Conservation (phyloP, 2,113 vertebrate genomes). For the Parotia lawesii region DNA sequence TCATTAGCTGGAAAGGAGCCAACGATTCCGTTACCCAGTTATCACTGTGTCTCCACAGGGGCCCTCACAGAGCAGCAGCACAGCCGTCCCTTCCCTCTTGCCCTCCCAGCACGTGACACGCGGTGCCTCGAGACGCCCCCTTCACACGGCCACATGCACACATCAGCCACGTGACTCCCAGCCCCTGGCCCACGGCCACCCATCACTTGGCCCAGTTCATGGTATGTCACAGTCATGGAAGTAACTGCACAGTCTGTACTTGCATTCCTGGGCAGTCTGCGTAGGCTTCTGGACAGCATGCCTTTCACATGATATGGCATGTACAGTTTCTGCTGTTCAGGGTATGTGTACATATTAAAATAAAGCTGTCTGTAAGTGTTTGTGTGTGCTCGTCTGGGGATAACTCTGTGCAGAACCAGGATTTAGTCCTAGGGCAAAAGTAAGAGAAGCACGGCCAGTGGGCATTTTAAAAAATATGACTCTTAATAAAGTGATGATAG, state of each 20-base stretch:
- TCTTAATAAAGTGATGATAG: constrained; percentile 39
- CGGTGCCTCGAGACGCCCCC: not conserved
- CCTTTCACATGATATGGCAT: not conserved
- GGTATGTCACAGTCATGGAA: not conserved
- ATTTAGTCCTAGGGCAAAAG: not conserved
- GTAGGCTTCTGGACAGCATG: not conserved
- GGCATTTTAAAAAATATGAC: not conserved
- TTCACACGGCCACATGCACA: rapidly evolving
- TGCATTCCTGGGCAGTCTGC: not conserved
- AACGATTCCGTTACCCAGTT: not conserved
- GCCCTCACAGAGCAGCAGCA: not conserved
- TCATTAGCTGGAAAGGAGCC: not conserved
- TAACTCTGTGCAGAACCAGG: not conserved
- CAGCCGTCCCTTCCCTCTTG: not conserved
- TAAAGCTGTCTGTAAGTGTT: not conserved
- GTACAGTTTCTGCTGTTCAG: not conserved
- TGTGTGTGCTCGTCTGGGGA: not conserved
- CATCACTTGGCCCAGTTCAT: not conserved
- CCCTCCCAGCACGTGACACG: not conserved
- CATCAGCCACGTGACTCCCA: not conserved
- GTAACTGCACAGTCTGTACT: not conserved
- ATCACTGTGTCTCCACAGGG: not conserved
- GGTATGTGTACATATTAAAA: not conserved
- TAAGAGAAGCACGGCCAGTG: not conserved
- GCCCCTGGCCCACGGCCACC: not conserved